These are phyloP conservation scores for Leptothorax acervorum DNA, from an alignment of 2,888 invertebrate genomes.

Conservation along the genomic window DNA sequence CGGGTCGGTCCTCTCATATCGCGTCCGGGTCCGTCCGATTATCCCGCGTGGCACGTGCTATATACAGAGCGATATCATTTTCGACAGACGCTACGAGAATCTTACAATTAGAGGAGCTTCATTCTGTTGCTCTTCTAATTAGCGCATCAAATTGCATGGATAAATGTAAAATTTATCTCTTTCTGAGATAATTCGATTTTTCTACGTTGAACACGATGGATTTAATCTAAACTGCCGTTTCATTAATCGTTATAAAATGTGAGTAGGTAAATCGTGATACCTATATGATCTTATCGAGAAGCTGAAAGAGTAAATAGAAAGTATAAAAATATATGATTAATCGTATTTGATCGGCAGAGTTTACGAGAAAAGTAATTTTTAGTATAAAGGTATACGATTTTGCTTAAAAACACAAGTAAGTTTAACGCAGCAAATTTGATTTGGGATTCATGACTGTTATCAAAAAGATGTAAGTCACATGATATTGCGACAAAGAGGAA, in stretches of 20 bases:
- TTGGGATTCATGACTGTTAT: background rate
- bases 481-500: background rate
- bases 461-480: background rate
- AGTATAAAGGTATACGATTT: background rate
- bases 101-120: background rate
- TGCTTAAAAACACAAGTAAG: background rate
- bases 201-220: background rate
- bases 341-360: background rate
- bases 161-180: background rate
- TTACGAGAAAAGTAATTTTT: background rate
- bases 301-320: background rate
- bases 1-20: slow-evolving; percentile 46
- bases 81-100: background rate
- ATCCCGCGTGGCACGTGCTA: slow-evolving; percentile 27
- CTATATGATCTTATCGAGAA: background rate
- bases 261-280: background rate
- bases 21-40: slow-evolving; percentile 55
- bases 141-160: background rate
- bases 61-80: slow-evolving; percentile 29
- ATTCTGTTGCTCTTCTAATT: background rate
- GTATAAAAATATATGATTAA: background rate
- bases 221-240: background rate
- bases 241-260: background rate
- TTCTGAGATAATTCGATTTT: background rate
- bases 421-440: background rate